A percentile compares a stretch with the other conserved stretches of the same genome.
Conservation (phyloP, 1,140 invertebrate genomes). For the Drosophila burlai region DNA sequence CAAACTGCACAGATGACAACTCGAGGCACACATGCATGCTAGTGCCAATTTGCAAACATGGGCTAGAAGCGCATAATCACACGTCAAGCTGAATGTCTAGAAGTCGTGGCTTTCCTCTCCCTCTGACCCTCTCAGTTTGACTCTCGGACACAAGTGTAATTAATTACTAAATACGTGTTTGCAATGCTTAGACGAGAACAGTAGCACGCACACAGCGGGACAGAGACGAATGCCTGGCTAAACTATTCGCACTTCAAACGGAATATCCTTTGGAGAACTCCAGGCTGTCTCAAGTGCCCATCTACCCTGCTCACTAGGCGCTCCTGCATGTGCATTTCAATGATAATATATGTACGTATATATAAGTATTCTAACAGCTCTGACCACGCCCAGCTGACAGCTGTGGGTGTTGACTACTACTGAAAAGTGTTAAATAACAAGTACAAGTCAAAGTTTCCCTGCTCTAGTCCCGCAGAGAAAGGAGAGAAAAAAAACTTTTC, state of each 20-base stretch:
- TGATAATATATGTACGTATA: conserved; percentile 18
- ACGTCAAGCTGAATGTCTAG: conserved; percentile 60
- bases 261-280: conserved; percentile 41
- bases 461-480: not conserved
- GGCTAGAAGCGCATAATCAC: conserved; percentile 63
- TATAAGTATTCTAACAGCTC: conserved; percentile 16
- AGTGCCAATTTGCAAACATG: conserved; percentile 62
- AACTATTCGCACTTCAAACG: conserved; percentile 72
- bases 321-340: conserved; percentile 24
- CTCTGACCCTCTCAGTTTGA: not conserved
- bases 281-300: conserved; percentile 54
- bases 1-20: conserved; percentile 24
- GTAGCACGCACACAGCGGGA: conserved; percentile 9
- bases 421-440: conserved; percentile 63
- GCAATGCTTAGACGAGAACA: conserved; percentile 54
- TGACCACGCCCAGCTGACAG: conserved; percentile 45
- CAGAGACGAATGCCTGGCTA: conserved; percentile 44
- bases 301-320: not conserved
- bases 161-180: conserved; percentile 78
- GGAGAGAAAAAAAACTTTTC: conserved; percentile 17
- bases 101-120: conserved; percentile 22
- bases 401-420: conserved; percentile 30
- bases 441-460: conserved; percentile 48
- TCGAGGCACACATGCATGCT: conserved; percentile 13
- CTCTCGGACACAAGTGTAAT: conserved; percentile 66